phyloP scores from a whole-genome alignment of 2,113 vertebrate species.

The Lucifuga dentata region DNA sequence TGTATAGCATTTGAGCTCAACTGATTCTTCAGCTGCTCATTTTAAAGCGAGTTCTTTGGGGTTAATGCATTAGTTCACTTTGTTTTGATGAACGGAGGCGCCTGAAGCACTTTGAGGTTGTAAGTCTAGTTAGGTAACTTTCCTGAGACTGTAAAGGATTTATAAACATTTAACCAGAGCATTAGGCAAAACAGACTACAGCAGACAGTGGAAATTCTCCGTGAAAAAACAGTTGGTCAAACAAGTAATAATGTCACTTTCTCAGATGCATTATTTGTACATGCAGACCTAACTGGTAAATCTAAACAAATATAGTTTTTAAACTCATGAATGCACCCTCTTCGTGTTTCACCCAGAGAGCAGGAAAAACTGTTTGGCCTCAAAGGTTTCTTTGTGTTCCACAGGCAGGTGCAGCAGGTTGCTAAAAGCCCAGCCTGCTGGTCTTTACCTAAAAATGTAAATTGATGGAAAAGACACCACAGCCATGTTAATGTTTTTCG shows the following conservation, averaged over 20 bases:
- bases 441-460: neutral
- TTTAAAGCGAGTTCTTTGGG: conserved; percentile 12
- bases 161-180: neutral
- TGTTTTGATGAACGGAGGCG: conserved; percentile 24
- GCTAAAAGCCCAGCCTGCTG: neutral
- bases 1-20: neutral
- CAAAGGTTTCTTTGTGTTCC: neutral
- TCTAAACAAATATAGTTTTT: neutral
- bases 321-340: neutral
- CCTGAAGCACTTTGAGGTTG: conserved; percentile 18
- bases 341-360: neutral
- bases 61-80: conserved; percentile 45
- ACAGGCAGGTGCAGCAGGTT: neutral
- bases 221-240: neutral
- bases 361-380: neutral
- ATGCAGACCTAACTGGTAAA: neutral
- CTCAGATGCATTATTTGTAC: no score
- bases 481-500: conserved; percentile 14
- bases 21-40: conserved; percentile 26
- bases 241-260: no score
- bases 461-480: conserved; percentile 3
- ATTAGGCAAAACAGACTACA: neutral
- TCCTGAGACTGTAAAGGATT: conserved; percentile 1
- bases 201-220: no score
- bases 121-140: conserved; percentile 9